Conservation (phyloP, 2,113 vertebrate species). For the Cynopterus brachyotis region DNA sequence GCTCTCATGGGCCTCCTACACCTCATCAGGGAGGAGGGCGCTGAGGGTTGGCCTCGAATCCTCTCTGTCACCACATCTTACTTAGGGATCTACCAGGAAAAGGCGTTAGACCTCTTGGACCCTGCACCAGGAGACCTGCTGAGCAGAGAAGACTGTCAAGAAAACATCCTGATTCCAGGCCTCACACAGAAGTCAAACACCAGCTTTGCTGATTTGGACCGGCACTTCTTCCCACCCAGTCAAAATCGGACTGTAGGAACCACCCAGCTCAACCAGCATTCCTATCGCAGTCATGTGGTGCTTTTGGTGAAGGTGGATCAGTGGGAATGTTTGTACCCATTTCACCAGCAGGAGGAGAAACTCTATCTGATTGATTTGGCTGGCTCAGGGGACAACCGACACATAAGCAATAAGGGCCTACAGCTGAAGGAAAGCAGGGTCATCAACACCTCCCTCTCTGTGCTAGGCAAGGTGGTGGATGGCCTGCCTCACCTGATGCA, state of each 20-base stretch:
- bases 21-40: conserved; percentile 83
- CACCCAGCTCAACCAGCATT: conserved; percentile 91
- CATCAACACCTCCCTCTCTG: conserved; percentile 93
- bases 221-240: conserved; percentile 89
- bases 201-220: conserved; percentile 89
- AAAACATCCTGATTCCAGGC: conserved; percentile 91
- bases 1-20: conserved; percentile 89
- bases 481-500: conserved; percentile 87
- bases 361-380: conserved; percentile 93
- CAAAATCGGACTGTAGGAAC: conserved; percentile 91
- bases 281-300: conserved; percentile 91
- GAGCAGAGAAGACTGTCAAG: conserved; percentile 90
- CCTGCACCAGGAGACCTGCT: conserved; percentile 88
- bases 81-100: conserved; percentile 95
- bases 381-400: conserved; percentile 93
- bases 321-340: conserved; percentile 78
- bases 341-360: conserved; percentile 89
- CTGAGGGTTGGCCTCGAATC: conserved; percentile 83
- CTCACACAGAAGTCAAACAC: conserved; percentile 85
- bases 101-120: conserved; percentile 91
- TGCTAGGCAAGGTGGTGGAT: conserved; percentile 94
- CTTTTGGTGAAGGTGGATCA: conserved; percentile 93
- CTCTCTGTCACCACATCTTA: conserved; percentile 91
- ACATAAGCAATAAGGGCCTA: conserved; percentile 91
- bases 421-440: conserved; percentile 93